Percentiles rank a stretch among this genome's conserved stretches.
Evolutionary conservation across 37 sponge, comb jelly and placozoan genomes (phyloP).

Genomic region (Beroe ovata): DNA sequence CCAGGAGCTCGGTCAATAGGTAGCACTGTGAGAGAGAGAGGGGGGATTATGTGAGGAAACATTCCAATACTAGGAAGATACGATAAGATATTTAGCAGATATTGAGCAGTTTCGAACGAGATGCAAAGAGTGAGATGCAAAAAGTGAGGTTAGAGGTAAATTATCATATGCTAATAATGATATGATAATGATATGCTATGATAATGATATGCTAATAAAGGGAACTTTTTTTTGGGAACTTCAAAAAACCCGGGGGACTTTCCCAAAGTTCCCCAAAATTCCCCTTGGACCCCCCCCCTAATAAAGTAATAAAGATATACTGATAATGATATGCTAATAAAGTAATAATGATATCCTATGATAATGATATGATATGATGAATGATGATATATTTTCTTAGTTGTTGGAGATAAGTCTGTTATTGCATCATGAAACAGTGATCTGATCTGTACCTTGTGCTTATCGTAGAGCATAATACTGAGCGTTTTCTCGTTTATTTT

Average conservation of each 20-base stretch:
- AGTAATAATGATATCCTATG: neutral
- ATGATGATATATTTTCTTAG: neutral
- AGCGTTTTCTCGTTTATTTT: constrained; percentile 22
- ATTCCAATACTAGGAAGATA: neutral
- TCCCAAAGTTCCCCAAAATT: no score
- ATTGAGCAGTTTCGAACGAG: no score
- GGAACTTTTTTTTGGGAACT: no score
- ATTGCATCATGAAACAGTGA: neutral
- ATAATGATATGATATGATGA: neutral
- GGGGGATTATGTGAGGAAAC: neutral
- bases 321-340: no score
- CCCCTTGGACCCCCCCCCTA: no score
- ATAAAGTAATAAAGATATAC: no score
- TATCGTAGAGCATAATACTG: constrained; percentile 52
- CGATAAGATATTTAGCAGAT: neutral
- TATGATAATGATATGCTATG: no score
- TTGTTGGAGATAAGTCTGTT: neutral
- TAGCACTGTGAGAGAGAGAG: constrained; percentile 35
- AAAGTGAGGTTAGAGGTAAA: neutral
- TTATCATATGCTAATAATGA: no score
- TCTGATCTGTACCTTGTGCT: constrained; percentile 18
- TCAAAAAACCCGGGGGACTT: no score
- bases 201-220: no score
- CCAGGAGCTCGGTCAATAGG: constrained; percentile 47
- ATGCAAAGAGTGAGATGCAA: neutral